A percentile compares a stretch with the other conserved stretches of the same genome.
Evolutionary conservation across 1,140 invertebrate species (phyloP).

Genomic region (Leucophenga varia): DNA sequence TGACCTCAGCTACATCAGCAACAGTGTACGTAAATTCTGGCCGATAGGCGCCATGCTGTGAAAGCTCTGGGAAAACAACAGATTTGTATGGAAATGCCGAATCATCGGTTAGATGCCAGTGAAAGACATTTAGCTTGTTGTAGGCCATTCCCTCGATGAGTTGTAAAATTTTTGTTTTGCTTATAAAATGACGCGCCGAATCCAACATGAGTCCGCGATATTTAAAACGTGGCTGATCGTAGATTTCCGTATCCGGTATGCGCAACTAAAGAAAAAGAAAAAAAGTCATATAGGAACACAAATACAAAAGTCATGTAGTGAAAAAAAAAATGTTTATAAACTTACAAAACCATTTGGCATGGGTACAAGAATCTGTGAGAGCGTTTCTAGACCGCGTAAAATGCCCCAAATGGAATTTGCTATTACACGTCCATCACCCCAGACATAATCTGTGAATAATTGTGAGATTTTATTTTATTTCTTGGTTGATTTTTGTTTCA

Average conservation of each 20-base stretch:
- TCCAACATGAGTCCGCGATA: conserved; percentile 81
- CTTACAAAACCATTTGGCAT: conserved; percentile 56
- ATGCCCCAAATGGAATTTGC: conserved; percentile 72
- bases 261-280: conserved; percentile 57
- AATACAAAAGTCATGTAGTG: too few species aligned
- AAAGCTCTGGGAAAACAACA: conserved; percentile 70
- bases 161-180: conserved; percentile 64
- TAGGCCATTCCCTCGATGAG: conserved; percentile 81
- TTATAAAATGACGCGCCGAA: conserved; percentile 79
- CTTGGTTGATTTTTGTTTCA: conserved; percentile 10
- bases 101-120: conserved; percentile 94
- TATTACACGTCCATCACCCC: conserved; percentile 11
- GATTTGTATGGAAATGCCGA: conserved; percentile 84
- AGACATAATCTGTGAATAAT: conserved; percentile 33
- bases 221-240: conserved; percentile 72
- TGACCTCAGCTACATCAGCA: conserved; percentile 66
- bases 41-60: conserved; percentile 71
- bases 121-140: conserved; percentile 90
- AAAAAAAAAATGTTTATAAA: conserved; percentile 22
- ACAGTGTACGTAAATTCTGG: conserved; percentile 70
- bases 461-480: conserved; percentile 26
- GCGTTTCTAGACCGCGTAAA: conserved; percentile 76
- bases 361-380: conserved; percentile 62
- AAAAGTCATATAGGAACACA: too few species aligned
- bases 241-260: conserved; percentile 61